Percentiles rank a stretch among this genome's conserved stretches.
phyloP scores from a whole-genome alignment of 2,888 invertebrate species.

The Melieria picta region DNA sequence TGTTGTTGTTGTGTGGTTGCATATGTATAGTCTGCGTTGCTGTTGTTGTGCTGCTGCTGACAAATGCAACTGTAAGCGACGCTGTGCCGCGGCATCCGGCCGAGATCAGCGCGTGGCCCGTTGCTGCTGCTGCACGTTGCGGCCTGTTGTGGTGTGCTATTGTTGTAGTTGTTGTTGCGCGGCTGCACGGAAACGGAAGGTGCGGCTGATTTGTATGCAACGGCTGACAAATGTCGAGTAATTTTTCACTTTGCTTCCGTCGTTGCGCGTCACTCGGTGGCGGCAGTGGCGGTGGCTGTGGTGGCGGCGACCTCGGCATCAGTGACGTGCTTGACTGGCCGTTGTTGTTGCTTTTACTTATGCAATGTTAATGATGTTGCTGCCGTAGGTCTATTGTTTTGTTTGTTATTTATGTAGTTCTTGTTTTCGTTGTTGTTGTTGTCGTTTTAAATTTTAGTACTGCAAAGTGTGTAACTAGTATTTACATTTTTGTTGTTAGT shows the following conservation, averaged over 20 bases:
- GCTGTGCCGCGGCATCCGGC: no score
- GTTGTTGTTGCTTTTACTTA: constrained; percentile 7
- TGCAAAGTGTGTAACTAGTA: no score
- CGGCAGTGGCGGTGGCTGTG: background rate
- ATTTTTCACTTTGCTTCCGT: constrained; percentile 38
- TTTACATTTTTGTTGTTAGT: no score
- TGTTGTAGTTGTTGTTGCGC: background rate
- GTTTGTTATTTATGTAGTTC: background rate
- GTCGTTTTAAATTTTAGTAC: background rate
- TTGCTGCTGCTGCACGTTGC: background rate
- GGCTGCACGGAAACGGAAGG: constrained; percentile 24
- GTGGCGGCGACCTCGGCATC: constrained; percentile 4
- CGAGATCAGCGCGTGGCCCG: background rate
- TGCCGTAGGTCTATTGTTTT: constrained; percentile 12
- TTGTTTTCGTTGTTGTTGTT: constrained; percentile 6
- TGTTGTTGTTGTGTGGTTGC: background rate
- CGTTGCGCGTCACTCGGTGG: constrained; percentile 28
- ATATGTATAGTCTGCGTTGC: background rate
- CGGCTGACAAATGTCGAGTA: constrained; percentile 36
- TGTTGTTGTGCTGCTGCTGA: background rate
- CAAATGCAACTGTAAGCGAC: background rate
- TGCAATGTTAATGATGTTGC: background rate
- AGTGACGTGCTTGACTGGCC: background rate
- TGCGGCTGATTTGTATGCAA: constrained; percentile 34
- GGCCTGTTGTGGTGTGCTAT: background rate